Conservation (phyloP, 2,888 invertebrate genomes). For the Ichneumon xanthorius region DNA sequence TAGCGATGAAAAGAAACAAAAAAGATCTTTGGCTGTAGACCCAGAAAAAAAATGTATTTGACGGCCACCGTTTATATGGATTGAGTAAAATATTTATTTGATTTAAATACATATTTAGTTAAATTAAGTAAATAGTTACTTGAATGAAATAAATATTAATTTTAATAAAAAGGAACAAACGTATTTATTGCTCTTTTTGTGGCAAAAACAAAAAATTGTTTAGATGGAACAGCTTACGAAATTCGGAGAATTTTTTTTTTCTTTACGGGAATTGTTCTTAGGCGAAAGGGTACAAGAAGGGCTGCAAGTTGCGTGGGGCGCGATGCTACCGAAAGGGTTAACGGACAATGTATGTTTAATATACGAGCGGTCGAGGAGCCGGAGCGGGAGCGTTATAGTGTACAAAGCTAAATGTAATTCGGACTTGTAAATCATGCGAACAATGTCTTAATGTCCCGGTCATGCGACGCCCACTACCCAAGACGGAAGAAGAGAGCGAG, state of each 20-base stretch:
- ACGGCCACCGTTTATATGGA: too few relatives aligned
- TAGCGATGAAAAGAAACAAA: background rate
- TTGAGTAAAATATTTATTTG: too few relatives aligned
- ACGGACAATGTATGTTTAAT: slow-evolving; percentile 83
- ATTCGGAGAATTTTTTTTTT: slow-evolving; percentile 3
- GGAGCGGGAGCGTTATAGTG: slow-evolving; percentile 15
- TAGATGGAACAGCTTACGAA: background rate
- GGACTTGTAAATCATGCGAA: slow-evolving; percentile 84
- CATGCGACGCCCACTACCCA: slow-evolving; percentile 83
- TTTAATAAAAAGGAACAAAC: background rate
- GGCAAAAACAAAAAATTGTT: background rate
- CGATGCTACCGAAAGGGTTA: slow-evolving; percentile 76
- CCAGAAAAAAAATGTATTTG: too few relatives aligned
- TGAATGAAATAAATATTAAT: too few relatives aligned
- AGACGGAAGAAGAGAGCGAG: slow-evolving; percentile 82
- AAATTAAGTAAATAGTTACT: too few relatives aligned
- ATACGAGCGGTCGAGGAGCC: slow-evolving; percentile 81
- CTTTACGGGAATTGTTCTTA: slow-evolving; percentile 43
- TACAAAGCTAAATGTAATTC: slow-evolving; percentile 82
- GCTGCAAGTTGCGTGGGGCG: slow-evolving; percentile 43
- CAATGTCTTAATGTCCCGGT: slow-evolving; percentile 85
- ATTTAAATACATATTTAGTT: too few relatives aligned
- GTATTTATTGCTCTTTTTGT: background rate
- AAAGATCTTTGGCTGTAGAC: background rate
- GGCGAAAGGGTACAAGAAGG: slow-evolving; percentile 26